A percentile compares a stretch with the other conserved stretches of the same genome.
Conservation (phyloP, 2,797 vertebrate genomes). For the Rousettus madagascariensis region DNA sequence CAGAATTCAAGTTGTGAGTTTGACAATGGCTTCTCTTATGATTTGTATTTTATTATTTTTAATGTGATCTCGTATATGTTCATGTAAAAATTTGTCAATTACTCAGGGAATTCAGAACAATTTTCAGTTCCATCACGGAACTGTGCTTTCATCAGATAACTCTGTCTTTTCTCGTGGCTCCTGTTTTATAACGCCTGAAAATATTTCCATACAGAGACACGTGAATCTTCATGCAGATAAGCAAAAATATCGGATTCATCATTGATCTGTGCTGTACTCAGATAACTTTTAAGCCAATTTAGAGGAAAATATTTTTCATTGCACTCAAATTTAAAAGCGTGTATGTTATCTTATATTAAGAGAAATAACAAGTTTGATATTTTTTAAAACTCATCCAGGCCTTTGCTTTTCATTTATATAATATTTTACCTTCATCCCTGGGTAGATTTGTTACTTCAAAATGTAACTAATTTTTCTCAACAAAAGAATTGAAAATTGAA, state of each 20-base stretch:
- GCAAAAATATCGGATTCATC: neutral
- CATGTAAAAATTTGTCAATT: neutral
- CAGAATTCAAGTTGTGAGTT: neutral
- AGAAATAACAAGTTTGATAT: neutral
- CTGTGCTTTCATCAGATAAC: neutral
- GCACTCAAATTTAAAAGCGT: neutral
- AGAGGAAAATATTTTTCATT: neutral
- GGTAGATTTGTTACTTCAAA: neutral
- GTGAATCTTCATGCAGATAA: slow-evolving; percentile 25
- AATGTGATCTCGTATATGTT: neutral
- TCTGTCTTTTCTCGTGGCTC: neutral
- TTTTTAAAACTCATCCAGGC: slow-evolving; percentile 34
- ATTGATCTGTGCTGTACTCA: neutral
- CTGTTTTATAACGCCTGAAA: neutral
- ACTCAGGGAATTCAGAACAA: neutral
- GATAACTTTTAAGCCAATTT: neutral
- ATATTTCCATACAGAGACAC: neutral
- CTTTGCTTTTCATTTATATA: neutral
- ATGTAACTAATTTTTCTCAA: neutral
- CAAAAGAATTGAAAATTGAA: neutral
- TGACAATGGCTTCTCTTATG: neutral
- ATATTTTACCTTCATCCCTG: neutral
- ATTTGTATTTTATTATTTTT: neutral
- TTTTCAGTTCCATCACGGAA: neutral
- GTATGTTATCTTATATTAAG: neutral